These are phyloP conservation scores for Dasypogon diadema DNA, from an alignment of 2,888 invertebrate species.

Conservation along the genomic window DNA sequence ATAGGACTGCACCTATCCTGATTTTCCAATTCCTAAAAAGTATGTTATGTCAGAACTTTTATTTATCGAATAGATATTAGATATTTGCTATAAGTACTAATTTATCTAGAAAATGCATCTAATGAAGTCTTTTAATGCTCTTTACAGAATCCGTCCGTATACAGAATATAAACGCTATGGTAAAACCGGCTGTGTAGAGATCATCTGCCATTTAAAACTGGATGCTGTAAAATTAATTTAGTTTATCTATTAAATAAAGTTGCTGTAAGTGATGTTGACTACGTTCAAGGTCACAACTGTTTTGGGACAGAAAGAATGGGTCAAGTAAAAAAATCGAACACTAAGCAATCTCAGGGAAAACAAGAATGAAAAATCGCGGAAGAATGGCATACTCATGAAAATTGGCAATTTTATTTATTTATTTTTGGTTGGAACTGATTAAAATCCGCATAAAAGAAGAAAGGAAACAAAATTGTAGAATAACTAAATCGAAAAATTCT, in stretches of 20 bases:
- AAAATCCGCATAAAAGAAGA: conserved; percentile 3
- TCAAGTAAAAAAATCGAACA: background rate
- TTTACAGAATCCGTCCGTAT: conserved; percentile 44
- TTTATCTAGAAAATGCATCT: background rate
- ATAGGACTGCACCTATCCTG: too few relatives aligned
- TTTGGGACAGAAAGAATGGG: background rate
- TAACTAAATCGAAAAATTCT: background rate
- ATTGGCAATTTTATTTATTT: conserved; percentile 51
- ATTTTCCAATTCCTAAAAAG: too few relatives aligned
- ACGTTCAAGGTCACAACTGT: too few relatives aligned
- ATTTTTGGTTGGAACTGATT: conserved; percentile 36
- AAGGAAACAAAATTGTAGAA: conserved; percentile 5
- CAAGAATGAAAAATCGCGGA: conserved; percentile 25
- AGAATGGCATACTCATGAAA: conserved; percentile 52
- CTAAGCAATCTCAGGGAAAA: conserved; percentile 1
- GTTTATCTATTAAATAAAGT: background rate
- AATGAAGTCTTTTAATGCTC: background rate
- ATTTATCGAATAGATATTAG: too few relatives aligned
- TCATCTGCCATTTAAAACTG: conserved; percentile 13
- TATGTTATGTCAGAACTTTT: too few relatives aligned
- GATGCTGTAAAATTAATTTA: background rate
- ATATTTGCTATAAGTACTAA: too few relatives aligned
- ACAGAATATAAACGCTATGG: conserved; percentile 6
- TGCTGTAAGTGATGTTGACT: too few relatives aligned
- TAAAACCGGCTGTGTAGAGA: conserved; percentile 41